Base-by-base conservation (phyloP, 2,888 invertebrate genomes). In the Malacosoma neustria region DNA sequence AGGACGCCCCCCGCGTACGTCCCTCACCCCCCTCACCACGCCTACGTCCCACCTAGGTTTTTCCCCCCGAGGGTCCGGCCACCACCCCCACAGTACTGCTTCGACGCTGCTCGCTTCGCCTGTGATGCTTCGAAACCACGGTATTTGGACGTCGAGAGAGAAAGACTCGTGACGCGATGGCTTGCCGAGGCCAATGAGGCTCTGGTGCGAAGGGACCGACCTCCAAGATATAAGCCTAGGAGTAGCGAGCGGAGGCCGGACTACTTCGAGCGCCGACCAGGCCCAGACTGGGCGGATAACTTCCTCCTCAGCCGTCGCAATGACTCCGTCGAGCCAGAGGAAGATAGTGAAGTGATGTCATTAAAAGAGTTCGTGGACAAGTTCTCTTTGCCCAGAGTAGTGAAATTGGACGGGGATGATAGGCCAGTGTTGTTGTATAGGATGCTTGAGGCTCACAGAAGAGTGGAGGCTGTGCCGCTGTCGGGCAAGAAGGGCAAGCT, bases 401-500 rank as follows among this genome's bases (percentile, higher is more conserved):
- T 89, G 49, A 75, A 84, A 54, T 80, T 89, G 30, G 88, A 85
- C 35, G 87, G 86, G 35, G 80, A 84, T 47, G 87, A 88, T 41
- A 87, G 88, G 60, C 88, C 90, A 38, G 80, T 90, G 65, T 73
- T 91, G 46, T 67, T 91, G 58, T 90, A 89, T 59, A 80, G 89
- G 51, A 89, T 89, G 49, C 75, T 90, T 54, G 87, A 89, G 54
- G 89, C 89, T 42, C 89, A 89, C 54, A 81, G 89, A 58, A 84
- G 90, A 52, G 89, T 90, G 45, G 88, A 90, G 62, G 90, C 90
- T 6, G 88, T 88, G 37, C 88, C 89, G 36, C 57, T 89, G 44
- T 66, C 81, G 6, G 87, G 87, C 39, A 87, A 87, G 69, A 88
- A 88, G 48, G 88, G 87, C 35, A 88, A 88, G 58, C 58, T 85